These are phyloP conservation scores for Plecotus auritus DNA, from an alignment of 2,113 vertebrate genomes.

Conservation along the genomic window DNA sequence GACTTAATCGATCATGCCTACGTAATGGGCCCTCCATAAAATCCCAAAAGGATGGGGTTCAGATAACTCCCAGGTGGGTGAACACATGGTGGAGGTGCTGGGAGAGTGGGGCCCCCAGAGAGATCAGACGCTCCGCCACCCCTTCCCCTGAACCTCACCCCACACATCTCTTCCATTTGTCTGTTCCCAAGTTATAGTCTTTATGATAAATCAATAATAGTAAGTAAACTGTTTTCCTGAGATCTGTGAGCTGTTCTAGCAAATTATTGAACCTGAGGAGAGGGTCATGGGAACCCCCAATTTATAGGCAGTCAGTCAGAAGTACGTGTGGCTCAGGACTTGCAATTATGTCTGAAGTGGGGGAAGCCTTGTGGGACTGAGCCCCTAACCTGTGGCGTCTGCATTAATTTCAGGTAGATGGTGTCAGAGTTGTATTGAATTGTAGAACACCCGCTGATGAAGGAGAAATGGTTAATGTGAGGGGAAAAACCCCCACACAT, in stretches of 20 bases:
- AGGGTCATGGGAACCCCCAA: fast-evolving
- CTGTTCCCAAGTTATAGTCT: neutral
- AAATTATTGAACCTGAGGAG: neutral
- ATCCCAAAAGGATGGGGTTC: neutral
- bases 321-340: neutral
- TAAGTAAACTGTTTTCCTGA: neutral
- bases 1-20: neutral
- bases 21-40: neutral
- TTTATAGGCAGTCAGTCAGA: neutral
- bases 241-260: neutral
- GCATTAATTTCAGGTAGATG: neutral
- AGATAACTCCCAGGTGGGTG: neutral
- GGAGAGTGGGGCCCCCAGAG: neutral
- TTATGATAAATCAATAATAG: neutral
- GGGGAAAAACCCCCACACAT: too few species aligned
- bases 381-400: neutral
- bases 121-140: fast-evolving
- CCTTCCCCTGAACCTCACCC: too few species aligned
- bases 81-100: fast-evolving
- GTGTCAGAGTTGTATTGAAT: neutral
- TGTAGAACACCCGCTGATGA: too few species aligned
- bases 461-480: neutral
- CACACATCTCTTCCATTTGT: neutral
- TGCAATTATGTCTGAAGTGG: neutral
- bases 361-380: neutral